phyloP scores from a whole-genome alignment of 2,888 invertebrate species.

The Trissoscelio sp. region DNA sequence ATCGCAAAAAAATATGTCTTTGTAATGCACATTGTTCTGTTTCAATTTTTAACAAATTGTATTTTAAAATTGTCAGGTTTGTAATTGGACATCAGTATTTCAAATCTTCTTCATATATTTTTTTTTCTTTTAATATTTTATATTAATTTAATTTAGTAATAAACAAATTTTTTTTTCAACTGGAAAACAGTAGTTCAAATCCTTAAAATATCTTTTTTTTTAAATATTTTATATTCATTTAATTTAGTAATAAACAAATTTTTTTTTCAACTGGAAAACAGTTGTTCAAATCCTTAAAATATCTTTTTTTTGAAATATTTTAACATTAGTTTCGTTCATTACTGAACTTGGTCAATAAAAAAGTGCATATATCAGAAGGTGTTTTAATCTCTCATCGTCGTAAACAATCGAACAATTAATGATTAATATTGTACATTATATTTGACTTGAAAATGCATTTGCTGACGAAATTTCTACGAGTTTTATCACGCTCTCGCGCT shows the following conservation, averaged over 20 bases:
- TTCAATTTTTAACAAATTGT: no score
- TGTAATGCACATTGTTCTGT: neutral
- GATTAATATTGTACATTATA: conserved; percentile 38
- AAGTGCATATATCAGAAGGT: conserved; percentile 24
- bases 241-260: no score
- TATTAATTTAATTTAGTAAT: no score
- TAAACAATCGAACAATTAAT: conserved; percentile 27
- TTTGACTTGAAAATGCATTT: conserved; percentile 53
- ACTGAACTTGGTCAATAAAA: no score
- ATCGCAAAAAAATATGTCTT: conserved; percentile 22
- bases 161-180: no score
- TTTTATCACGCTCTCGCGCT: conserved; percentile 70
- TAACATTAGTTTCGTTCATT: no score
- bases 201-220: neutral
- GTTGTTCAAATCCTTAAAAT: neutral
- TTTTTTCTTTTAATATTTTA: neutral
- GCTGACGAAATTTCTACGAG: conserved; percentile 64
- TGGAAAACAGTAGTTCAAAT: no score
- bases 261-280: no score
- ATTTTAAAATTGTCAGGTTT: no score
- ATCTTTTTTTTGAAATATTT: neutral
- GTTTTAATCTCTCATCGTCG: conserved; percentile 38
- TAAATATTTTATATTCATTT: neutral
- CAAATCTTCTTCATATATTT: neutral
- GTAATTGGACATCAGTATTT: no score